Conservation (phyloP, 2,113 vertebrate genomes). For the Siphamia tubifer region DNA sequence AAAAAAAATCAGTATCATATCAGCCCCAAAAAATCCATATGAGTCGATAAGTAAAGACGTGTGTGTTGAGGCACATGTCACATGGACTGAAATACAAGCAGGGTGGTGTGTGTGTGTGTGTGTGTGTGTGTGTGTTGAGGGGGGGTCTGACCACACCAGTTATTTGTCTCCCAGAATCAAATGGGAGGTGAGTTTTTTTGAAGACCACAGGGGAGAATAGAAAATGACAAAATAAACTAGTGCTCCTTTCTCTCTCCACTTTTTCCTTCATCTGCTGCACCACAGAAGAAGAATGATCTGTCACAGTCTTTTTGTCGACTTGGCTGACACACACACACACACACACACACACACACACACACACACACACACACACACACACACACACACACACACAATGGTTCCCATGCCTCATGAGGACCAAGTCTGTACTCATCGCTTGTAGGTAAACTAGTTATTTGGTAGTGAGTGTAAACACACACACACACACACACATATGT, state of each 20-base stretch:
- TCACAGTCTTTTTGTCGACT: slow-evolving; percentile 39
- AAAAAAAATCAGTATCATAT: too few species aligned
- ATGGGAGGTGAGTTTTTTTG: slow-evolving; percentile 50
- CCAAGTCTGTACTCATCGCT: too few species aligned
- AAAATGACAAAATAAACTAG: slow-evolving; percentile 64
- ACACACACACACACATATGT: too few species aligned
- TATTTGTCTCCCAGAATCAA: slow-evolving; percentile 51
- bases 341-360: neutral
- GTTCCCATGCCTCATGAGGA: too few species aligned
- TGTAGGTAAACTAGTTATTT: too few species aligned
- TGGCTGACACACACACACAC: slow-evolving; percentile 14
- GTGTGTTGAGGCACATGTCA: neutral
- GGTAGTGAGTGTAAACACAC: too few species aligned
- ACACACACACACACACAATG: too few species aligned
- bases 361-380: neutral
- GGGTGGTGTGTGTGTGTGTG: too few species aligned
- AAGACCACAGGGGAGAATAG: slow-evolving; percentile 30
- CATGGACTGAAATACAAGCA: neutral
- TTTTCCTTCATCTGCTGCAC: slow-evolving; percentile 31
- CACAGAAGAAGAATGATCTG: slow-evolving; percentile 47
- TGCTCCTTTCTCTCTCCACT: slow-evolving; percentile 39
- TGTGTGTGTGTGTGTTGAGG: too few species aligned
- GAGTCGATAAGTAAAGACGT: neutral
- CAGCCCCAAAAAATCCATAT: too few species aligned
- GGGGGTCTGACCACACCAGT: slow-evolving; percentile 14